Base-by-base conservation (phyloP, 2,888 invertebrate genomes). In the Drosophila hamatofila region DNA sequence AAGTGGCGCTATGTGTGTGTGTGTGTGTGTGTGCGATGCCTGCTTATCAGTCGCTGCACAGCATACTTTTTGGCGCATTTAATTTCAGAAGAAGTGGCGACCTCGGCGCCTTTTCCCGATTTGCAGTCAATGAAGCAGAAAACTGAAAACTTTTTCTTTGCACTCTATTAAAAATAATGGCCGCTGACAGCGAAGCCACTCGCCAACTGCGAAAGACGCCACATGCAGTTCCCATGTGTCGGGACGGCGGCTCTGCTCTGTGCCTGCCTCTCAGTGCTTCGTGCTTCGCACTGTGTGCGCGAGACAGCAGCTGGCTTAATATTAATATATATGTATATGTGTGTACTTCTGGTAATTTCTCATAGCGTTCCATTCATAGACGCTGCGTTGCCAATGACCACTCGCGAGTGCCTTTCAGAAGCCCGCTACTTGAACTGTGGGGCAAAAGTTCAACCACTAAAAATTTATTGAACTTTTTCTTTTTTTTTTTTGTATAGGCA, bases 91-190 rank as follows among this genome's bases (percentile, higher is more conserved):
- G 61, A 41, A 63, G 49, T 30, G 67, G 55, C 65, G 35, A 59
- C 51, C 57, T 67, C 66, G 48, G 66, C 71, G 80, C 66, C 75
- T 80, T 78, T 74, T 75, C 49, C 75, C 89, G 86, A 87, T 88
- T 88, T 68, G 78, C 67, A 81, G 81, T 85, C 90, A 83, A 89
- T 87, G 88, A 83, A 87, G 90, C 74, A 78, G 81, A 87, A 87
- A 87, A 88, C 87, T 89, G 81, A 87, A 88, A 87, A 83, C 86
- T 89, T 88, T 84, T 89, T 77, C 78, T 72, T 81, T 76, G 72
- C 80, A 85, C 83, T 85, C 90, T 87, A 86, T 87, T 89, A 89
- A 87, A 87, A 89, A 81, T 85, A 88, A 85, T 89, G 84, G 84
- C 66, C 72, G 75, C 80, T 75, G 77, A 84, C 87, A 80, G 80